Conservation (phyloP, 2,113 vertebrate genomes). For the Brachirus orientalis region DNA sequence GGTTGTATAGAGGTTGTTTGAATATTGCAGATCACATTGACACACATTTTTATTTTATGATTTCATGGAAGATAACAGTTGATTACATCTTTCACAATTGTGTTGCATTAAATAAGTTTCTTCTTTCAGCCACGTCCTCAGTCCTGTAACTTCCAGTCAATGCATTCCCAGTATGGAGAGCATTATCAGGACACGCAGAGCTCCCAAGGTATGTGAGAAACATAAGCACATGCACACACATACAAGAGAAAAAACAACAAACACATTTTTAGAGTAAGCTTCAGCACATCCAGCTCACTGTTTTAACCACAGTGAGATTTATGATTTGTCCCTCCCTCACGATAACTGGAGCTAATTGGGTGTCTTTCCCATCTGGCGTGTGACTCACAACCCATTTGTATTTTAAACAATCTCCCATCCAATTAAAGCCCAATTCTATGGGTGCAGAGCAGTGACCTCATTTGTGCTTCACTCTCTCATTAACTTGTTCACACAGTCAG, state of each 20-base stretch:
- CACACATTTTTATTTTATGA: background rate
- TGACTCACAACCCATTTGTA: conserved; percentile 64
- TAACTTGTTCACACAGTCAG: conserved; percentile 61
- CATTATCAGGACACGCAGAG: conserved; percentile 94
- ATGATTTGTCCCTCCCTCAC: conserved; percentile 26
- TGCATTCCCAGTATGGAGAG: conserved; percentile 91
- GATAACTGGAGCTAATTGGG: conserved; percentile 56
- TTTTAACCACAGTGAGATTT: conserved; percentile 43
- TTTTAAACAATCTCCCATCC: conserved; percentile 64
- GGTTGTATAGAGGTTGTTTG: background rate
- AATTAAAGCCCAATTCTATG: conserved; percentile 49
- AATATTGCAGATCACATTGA: background rate
- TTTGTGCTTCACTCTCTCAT: conserved; percentile 58
- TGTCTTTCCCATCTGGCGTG: conserved; percentile 61
- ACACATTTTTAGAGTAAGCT: conserved; percentile 3
- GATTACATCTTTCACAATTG: background rate
- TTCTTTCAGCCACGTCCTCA: conserved; percentile 89
- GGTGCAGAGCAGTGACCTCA: conserved; percentile 57
- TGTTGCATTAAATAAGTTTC: conserved; percentile 45
- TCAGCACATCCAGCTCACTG: conserved; percentile 7
- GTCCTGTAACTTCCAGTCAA: conserved; percentile 90
- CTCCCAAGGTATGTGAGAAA: conserved; percentile 86
- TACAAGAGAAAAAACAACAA: background rate
- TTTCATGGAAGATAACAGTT: background rate
- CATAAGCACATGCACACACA: conserved; percentile 1